Base-by-base conservation (phyloP, 2,113 vertebrate genomes). In the Hippopotamus amphibius region DNA sequence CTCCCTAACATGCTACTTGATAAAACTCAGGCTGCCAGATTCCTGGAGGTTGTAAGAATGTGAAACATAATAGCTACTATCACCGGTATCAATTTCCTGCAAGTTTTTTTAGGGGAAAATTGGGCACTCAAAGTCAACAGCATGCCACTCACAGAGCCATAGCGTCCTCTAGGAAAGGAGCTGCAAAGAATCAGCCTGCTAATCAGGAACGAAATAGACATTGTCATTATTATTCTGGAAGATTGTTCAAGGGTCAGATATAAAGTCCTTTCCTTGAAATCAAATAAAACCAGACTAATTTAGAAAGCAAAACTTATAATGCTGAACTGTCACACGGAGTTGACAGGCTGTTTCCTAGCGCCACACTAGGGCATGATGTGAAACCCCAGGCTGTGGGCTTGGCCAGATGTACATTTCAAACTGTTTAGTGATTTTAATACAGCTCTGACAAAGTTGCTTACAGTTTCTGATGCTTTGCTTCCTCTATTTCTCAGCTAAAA, bases 21-120 rank as follows among this genome's bases (percentile, higher is more conserved):
- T 3, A 89, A n/a, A 90, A 22, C 53, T 76, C 15, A 19, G 72
- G 9, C 28, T 65, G 33, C 90, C 12, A 55, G n/a, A 72, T 66
- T 28, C 33, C 63, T 55, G 19, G 53, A 74, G 30, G 9, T 41
- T 91, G 53, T 86, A 81, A 55, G 74, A 71, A 65, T 71, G 22
- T 86, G 84, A 91, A 96, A n/a, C 24, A 43, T 55, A 88, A 46
- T 28, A 85, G 41, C 17, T 95, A 19, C 53, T 76, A 10, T 71
- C 22, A 48, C 76, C 84, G 77, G 3, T 87, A 80, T 96, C 48
- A 43, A 50, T 79, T 93, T 95, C 59, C 82, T 88, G 19, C 19
- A 91, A 57, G 5, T 48, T 76, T 76, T 30, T 43, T 76, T 57
- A 26, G 21, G 69, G 61, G 14, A 81, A 43, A 93, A 59, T 2